Evolutionary conservation across 2,797 vertebrate genomes (phyloP).

Genomic region (Luscinia luscinia): DNA sequence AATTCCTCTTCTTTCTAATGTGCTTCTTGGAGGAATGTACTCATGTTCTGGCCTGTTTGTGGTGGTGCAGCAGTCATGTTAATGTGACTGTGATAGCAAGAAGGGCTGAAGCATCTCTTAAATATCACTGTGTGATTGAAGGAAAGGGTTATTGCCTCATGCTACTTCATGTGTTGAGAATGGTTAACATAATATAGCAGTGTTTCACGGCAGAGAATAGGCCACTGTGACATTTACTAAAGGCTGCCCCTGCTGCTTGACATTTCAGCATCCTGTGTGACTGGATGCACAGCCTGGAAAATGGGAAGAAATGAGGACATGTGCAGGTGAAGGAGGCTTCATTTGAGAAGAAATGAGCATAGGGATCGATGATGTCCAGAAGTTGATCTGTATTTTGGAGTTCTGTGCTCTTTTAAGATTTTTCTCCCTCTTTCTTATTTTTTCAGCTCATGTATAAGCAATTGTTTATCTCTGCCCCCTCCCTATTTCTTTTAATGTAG

Average conservation of each 20-base stretch:
- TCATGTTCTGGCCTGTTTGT: neutral
- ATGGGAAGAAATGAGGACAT: neutral
- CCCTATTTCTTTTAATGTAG: neutral
- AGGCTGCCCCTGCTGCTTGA: neutral
- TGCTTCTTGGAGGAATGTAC: neutral
- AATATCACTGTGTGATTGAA: neutral
- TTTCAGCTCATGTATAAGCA: neutral
- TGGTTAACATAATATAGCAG: slow-evolving; percentile 23
- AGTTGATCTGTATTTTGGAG: neutral
- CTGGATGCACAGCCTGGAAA: neutral
- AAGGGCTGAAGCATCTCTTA: neutral
- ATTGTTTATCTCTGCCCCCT: neutral
- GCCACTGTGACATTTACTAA: slow-evolving; percentile 56
- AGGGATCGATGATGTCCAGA: neutral
- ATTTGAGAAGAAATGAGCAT: neutral
- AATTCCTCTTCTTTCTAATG: neutral
- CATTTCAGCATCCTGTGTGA: neutral
- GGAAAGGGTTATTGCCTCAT: neutral
- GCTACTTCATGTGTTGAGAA: neutral
- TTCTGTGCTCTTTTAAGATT: neutral
- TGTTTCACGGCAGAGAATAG: slow-evolving; percentile 21
- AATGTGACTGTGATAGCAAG: neutral
- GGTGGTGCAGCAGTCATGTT: neutral
- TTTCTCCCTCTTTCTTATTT: neutral
- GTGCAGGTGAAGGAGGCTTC: rapidly evolving